Base-by-base conservation (phyloP, 1,140 invertebrate genomes). In the Armadillidium nasatum region DNA sequence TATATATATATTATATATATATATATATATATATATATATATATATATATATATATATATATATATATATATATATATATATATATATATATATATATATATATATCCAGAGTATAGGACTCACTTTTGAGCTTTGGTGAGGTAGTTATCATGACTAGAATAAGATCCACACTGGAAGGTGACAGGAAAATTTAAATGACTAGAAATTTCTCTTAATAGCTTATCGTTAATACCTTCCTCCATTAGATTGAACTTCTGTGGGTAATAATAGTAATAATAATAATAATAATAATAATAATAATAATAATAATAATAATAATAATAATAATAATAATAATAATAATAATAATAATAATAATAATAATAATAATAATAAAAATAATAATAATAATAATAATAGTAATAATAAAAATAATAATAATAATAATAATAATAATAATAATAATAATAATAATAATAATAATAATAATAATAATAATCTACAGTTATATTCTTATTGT, bases 381-480 rank as follows among this genome's bases (percentile, higher is more conserved):
- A 33, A 33, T 6, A 33, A 33, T 33, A 33, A 33, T 6, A 3
- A 1, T 60, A 60, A 60, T 60, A 60, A 60, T 60, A 60, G 7
- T 60, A 60, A 60, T 60, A 60, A 60, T 60, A 60, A 60, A 3
- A 60, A 60, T 60, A 60, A 60, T 60, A 60, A 60, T 60, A 60
- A 60, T 60, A 60, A 60, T 60, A 60, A 60, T 60, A 60, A 60
- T 60, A 21, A 21, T 60, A 60, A 60, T 60, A 60, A 60, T 60
- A 33, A 33, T 33, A 33, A 33, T 33, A 33, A 33, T 33, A 60
- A 60, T 60, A 21, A 21, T 60, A 60, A 60, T 60, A 60, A 60
- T 60, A 60, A n/a, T n/a, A 60, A n/a, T n/a, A 60, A n/a, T 15
- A 33, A 33, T 33, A 33, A 33, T 33, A 33, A 33, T 33, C n/a